Evolutionary conservation across 2,888 invertebrate species (phyloP), one percentile per base, ranked within the genome.

Genomic region (Lottia gigantea): DNA sequence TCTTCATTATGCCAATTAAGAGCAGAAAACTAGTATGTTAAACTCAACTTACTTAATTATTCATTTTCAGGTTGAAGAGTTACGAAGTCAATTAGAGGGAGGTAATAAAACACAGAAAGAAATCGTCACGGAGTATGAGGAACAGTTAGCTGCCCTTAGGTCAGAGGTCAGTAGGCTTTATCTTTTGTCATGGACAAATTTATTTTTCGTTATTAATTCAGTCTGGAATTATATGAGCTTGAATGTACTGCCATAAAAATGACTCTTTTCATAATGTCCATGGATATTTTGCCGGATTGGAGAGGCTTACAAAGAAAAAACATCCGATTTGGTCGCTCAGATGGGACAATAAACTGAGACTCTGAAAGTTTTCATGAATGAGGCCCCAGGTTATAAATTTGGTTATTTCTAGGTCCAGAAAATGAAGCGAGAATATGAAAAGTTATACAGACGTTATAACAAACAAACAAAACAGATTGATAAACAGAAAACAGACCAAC

Each of bases 401-500:
- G 25, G 55, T 19, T 46, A 15, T 67, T 14, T 47, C n/a, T 68
- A 84, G 84, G 81, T 83, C 8, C 79, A 80, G 63, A 80, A 81
- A 49, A 71, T 86, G 47, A 80, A 81, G 66, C 75, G 79, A 64
- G 86, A 85, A 62, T 84, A 86, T 73, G 86, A 85, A 68, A 77
- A 80, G 64, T 74, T 83, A 6, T 81, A 83, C 55, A 83, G 80
- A 69, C 78, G 80, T 46, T 79, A 84, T 71, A 46, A 71, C 1
- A 80, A 78, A 67, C 81, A 82, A 46, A 78, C 77, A 66, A 81
- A 79, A 70, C 81, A 83, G 23, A 66, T 77, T 15, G 78, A 80
- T 70, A 67, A 70, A 8, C 49, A 65, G 12, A 67, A 70, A 31
- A 67, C 64, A 19, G 68, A 68, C 16, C 63, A 47, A 7, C 25